A percentile compares a stretch with the other conserved stretches of the same genome.
phyloP scores from a whole-genome alignment of 2,888 invertebrate species.

The Exocentrus adspersus region DNA sequence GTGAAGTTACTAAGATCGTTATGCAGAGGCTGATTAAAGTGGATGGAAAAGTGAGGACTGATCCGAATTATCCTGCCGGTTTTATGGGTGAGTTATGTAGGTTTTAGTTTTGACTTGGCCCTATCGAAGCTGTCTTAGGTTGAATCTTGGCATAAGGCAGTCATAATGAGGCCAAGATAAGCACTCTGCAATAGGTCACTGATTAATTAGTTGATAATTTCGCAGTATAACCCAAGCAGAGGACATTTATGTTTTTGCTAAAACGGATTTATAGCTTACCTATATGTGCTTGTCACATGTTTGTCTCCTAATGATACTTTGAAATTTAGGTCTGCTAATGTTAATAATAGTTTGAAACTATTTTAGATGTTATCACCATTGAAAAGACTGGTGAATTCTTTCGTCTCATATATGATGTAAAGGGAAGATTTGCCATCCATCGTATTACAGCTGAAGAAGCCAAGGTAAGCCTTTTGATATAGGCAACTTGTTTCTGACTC shows the following conservation, averaged over 20 bases:
- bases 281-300: too few relatives aligned
- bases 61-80: constrained; percentile 96
- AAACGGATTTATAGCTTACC: too few relatives aligned
- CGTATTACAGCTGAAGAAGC: constrained; percentile 97
- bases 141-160: constrained; percentile 50
- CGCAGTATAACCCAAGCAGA: constrained; percentile 67
- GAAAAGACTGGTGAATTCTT: constrained; percentile 98
- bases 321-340: not conserved
- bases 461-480: constrained; percentile 72
- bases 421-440: constrained; percentile 97
- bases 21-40: constrained; percentile 98
- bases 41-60: constrained; percentile 97
- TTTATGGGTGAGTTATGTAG: constrained; percentile 90
- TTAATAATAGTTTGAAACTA: constrained; percentile 15
- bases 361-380: constrained; percentile 96
- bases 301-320: too few relatives aligned
- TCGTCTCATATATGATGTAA: constrained; percentile 98
- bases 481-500: constrained; percentile 16
- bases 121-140: constrained; percentile 61
- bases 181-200: constrained; percentile 64
- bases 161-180: constrained; percentile 65
- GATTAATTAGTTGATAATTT: constrained; percentile 52
- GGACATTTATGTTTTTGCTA: too few relatives aligned
- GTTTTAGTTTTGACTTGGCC: constrained; percentile 48
- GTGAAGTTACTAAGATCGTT: constrained; percentile 97